Evolutionary conservation across 1,140 invertebrate genomes (phyloP).

Genomic region (Zaprionus africanus): DNA sequence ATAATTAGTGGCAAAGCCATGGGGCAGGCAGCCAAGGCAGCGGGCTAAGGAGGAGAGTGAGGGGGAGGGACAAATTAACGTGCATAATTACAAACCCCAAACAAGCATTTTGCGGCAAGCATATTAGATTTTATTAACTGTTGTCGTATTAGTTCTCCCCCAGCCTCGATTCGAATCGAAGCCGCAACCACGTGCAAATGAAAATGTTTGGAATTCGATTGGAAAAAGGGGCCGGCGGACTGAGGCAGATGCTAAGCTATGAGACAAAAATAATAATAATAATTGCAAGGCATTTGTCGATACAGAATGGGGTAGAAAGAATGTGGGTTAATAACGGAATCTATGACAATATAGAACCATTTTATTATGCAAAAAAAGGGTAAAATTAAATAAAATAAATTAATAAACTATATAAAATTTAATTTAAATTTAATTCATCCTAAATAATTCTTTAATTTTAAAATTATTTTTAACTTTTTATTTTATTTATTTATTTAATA

Average conservation of each 20-base stretch:
- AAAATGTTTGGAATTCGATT: conserved; percentile 18
- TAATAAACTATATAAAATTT: too few relatives aligned
- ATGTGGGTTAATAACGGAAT: background rate
- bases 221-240: background rate
- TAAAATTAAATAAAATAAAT: too few relatives aligned
- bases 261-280: background rate
- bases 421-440: too few relatives aligned
- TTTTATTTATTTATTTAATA: too few relatives aligned
- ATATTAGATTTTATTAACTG: conserved; percentile 82
- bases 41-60: background rate
- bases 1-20: conserved; percentile 61
- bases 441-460: too few relatives aligned
- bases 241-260: conserved; percentile 6
- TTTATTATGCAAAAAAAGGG: background rate
- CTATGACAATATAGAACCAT: background rate
- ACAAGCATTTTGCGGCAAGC: conserved; percentile 77
- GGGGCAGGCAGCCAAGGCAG: background rate
- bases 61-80: conserved; percentile 57
- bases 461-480: too few relatives aligned
- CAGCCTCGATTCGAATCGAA: conserved; percentile 1
- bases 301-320: background rate
- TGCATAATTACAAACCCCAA: conserved; percentile 81
- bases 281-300: background rate
- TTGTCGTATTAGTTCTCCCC: conserved; percentile 31
- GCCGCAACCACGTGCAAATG: conserved; percentile 19